Conservation (phyloP, 2,797 vertebrate genomes). For the Enteromius afrohamiltoni region DNA sequence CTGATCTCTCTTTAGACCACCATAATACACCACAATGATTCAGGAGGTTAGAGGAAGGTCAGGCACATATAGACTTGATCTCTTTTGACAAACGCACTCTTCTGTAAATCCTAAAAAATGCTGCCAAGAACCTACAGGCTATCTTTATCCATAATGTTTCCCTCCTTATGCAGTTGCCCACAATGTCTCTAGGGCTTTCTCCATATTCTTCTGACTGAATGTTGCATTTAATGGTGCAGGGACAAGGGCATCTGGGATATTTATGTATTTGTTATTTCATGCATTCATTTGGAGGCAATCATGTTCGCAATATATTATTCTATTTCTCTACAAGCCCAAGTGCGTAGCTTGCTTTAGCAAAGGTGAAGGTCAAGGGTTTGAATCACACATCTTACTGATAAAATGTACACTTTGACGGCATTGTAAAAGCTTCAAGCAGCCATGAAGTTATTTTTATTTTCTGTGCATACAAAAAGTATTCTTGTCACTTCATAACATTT, state of each 20-base stretch:
- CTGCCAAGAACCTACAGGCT: constrained; percentile 37
- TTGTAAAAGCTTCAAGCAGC: not conserved
- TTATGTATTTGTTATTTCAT: constrained; percentile 30
- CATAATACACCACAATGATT: constrained; percentile 14
- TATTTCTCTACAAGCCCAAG: not conserved
- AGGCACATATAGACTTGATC: constrained; percentile 17
- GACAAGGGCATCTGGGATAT: constrained; percentile 19
- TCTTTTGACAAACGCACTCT: constrained; percentile 36
- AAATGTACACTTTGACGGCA: not conserved
- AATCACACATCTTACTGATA: not conserved
- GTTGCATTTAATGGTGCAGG: constrained; percentile 15
- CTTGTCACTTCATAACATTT: too few relatives aligned
- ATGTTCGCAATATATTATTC: not conserved
- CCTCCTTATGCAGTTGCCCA: constrained; percentile 6
- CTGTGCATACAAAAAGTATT: too few relatives aligned
- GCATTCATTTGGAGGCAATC: constrained; percentile 19
- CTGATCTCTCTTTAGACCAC: constrained; percentile 28
- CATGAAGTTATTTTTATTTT: too few relatives aligned
- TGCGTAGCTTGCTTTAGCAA: not conserved
- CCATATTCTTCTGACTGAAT: constrained; percentile 12
- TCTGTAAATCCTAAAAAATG: constrained; percentile 4
- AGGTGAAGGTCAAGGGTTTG: not conserved
- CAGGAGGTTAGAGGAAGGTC: constrained; percentile 13
- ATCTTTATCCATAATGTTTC: constrained; percentile 26
- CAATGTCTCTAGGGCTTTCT: not conserved